These are phyloP conservation scores for Syritta pipiens DNA, from an alignment of 2,888 invertebrate genomes.

Conservation along the genomic window DNA sequence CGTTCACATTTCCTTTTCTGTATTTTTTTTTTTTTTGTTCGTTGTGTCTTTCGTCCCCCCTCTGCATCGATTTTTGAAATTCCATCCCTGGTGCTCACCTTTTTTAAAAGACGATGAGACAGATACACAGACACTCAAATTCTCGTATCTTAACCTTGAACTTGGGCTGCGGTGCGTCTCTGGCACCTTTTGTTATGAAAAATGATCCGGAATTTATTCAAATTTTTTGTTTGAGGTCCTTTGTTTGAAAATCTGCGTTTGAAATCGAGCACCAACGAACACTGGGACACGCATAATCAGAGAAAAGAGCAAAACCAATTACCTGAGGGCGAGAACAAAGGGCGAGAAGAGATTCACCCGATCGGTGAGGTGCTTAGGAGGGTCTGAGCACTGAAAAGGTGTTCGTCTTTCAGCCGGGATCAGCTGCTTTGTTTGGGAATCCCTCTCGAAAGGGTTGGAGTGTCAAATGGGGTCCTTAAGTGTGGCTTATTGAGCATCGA, in stretches of 20 bases:
- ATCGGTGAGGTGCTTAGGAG: conserved; percentile 12
- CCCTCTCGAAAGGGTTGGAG: not conserved
- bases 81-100: no score
- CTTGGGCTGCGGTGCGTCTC: conserved; percentile 47
- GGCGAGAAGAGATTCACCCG: conserved; percentile 4
- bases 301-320: conserved; percentile 47
- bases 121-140: conserved; percentile 9
- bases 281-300: conserved; percentile 35
- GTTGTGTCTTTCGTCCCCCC: no score
- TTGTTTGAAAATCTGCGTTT: conserved; percentile 13
- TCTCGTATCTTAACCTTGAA: conserved; percentile 49
- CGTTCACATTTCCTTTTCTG: conserved; percentile 31
- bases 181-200: conserved; percentile 50
- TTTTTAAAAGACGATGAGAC: conserved; percentile 28
- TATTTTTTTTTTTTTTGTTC: not conserved
- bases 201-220: conserved; percentile 40
- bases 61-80: no score
- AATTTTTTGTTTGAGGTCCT: conserved; percentile 1
- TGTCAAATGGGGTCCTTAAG: not conserved
- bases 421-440: conserved; percentile 43
- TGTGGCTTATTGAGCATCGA: no score
- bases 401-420: conserved; percentile 40
- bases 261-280: conserved; percentile 22
- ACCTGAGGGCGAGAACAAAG: conserved; percentile 43
- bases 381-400: conserved; percentile 23